These are phyloP conservation scores for Mythimna pallens DNA, from an alignment of 2,888 invertebrate species.

Conservation along the genomic window DNA sequence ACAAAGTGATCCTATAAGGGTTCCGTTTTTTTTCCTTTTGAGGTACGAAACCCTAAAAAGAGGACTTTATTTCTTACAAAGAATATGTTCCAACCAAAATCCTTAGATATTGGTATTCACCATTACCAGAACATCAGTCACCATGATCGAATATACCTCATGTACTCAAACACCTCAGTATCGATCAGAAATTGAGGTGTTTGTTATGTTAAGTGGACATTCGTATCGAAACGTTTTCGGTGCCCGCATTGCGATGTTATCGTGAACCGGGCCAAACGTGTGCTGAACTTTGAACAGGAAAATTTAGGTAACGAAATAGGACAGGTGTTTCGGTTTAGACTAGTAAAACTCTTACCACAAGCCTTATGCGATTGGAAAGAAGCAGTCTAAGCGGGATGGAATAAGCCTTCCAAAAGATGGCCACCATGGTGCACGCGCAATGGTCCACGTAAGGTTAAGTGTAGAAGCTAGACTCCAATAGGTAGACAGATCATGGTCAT, in stretches of 20 bases:
- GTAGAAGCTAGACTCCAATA: too few relatives aligned
- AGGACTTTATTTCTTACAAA: too few relatives aligned
- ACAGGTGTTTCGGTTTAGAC: constrained; percentile 5
- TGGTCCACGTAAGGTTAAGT: too few relatives aligned
- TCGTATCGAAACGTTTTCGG: constrained; percentile 51
- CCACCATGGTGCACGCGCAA: too few relatives aligned
- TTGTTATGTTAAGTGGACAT: constrained; percentile 57
- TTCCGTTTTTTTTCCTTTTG: too few relatives aligned
- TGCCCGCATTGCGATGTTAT: constrained; percentile 62
- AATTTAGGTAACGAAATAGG: constrained; percentile 41
- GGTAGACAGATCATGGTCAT: too few relatives aligned
- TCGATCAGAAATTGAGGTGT: constrained; percentile 47
- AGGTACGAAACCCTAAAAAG: too few relatives aligned
- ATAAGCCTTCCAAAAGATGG: too few relatives aligned
- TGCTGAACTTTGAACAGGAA: constrained; percentile 44
- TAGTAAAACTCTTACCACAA: not conserved
- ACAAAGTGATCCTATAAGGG: too few relatives aligned
- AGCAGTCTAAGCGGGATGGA: too few relatives aligned
- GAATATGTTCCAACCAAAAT: not conserved
- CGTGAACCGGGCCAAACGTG: constrained; percentile 54
- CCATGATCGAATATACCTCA: not conserved
- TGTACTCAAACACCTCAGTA: constrained; percentile 26
- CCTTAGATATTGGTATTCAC: not conserved
- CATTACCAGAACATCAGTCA: constrained; percentile 25
- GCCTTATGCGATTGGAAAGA: too few relatives aligned